These are phyloP conservation scores for Trachelus iudaicus DNA, from an alignment of 2,888 invertebrate species.

Conservation along the genomic window DNA sequence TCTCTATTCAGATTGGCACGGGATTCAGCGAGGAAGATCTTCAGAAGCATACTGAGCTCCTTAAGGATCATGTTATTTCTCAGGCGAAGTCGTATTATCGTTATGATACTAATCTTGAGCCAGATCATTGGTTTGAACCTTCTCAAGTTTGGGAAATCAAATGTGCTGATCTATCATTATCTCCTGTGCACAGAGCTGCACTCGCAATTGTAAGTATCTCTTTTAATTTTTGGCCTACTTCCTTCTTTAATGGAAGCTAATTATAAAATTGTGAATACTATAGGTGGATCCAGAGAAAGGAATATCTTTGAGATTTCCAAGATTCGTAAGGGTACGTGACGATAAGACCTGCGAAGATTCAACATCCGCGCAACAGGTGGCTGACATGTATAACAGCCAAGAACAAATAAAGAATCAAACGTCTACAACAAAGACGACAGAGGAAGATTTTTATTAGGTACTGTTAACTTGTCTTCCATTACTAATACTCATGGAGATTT, in stretches of 20 bases:
- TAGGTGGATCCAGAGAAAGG: constrained; percentile 90
- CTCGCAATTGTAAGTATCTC: constrained; percentile 76
- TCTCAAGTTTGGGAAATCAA: constrained; percentile 96
- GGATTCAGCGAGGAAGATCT: constrained; percentile 95
- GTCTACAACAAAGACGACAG: constrained; percentile 56
- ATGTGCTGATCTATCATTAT: constrained; percentile 96
- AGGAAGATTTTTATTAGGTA: constrained; percentile 74
- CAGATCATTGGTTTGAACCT: constrained; percentile 92
- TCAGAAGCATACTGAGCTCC: constrained; percentile 77
- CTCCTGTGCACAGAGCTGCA: constrained; percentile 93
- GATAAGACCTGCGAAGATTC: constrained; percentile 95
- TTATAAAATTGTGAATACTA: neutral
- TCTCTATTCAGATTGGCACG: constrained; percentile 78
- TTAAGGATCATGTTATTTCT: constrained; percentile 81
- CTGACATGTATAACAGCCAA: constrained; percentile 90
- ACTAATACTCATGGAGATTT: neutral
- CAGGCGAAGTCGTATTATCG: constrained; percentile 84
- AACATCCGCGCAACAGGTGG: constrained; percentile 89
- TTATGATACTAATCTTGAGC: constrained; percentile 77
- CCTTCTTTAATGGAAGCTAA: neutral
- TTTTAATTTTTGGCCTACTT: neutral
- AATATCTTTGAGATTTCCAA: constrained; percentile 94
- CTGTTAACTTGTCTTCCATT: neutral
- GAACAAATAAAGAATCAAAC: constrained; percentile 86
- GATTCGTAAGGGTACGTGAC: constrained; percentile 88